Base-by-base conservation (phyloP, 2,888 invertebrate genomes). In the Temnothorax ravouxi region DNA sequence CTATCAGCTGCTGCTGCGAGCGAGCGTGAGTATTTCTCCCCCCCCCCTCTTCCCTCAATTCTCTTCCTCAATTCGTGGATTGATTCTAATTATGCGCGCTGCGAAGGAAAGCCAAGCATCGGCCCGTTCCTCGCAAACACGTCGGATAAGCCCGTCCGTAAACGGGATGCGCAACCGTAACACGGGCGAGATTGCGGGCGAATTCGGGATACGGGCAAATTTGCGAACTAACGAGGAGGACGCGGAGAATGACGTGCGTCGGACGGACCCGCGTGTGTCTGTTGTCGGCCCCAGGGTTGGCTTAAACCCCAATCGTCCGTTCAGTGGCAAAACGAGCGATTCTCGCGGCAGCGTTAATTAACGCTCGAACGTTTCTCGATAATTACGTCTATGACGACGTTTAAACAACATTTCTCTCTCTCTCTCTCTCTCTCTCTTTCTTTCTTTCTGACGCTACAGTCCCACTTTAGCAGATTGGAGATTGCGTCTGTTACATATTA, bases 1-100 rank as follows among this genome's bases (percentile, higher is more conserved):
- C 92, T 98, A 97, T 93, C 97, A 97, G 93, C 96, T 98, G 88
- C 96, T 97, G 84, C 95, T 98, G 25, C 96, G 96, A 90, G 98
- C 98, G 56, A 97, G 97, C 86, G 98, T 98, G 95, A 96, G 96
- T 96, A 85, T 0, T 8, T 5, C 25, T 15, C 29, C 11, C 1
- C 11, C 21, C 41, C 1, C 41, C 9, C 41, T 41, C 41, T 41
- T 0, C 34, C 11, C 9, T 1, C 4, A n/a, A n/a, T n/a, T 11
- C 8, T 5, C 13, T 5, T 41, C 21, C 21, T 64, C n/a, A 87
- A 67, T 87, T 86, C 56, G 72, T 72, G 88, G 89, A 90, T 88
- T 90, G 86, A 89, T 91, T 90, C 91, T 88, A 89, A 91, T 90
- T 91, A 87, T 79, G 77, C 25, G 62, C 59, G 52, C n/a, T 3